These are phyloP conservation scores for Coreoperca whiteheadi DNA, from an alignment of 2,113 vertebrate genomes.

Conservation along the genomic window DNA sequence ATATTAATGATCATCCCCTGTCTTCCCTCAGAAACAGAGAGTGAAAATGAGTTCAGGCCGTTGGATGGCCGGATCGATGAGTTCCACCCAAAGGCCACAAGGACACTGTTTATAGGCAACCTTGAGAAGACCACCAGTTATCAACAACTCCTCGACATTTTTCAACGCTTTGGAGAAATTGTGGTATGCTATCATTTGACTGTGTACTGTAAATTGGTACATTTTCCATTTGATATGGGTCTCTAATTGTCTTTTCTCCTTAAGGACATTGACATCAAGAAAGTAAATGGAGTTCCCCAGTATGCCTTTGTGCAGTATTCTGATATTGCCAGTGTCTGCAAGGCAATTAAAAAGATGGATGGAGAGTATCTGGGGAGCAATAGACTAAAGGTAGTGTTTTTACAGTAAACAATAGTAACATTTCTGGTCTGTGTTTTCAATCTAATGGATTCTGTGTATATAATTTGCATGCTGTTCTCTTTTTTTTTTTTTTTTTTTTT, in stretches of 20 bases:
- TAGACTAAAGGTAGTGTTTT: constrained; percentile 91
- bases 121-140: constrained; percentile 98
- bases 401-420: not conserved
- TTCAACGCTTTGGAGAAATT: constrained; percentile 98
- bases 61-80: constrained; percentile 98
- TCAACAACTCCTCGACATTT: constrained; percentile 96
- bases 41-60: constrained; percentile 98
- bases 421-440: not conserved
- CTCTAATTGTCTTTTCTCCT: constrained; percentile 35
- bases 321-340: constrained; percentile 98
- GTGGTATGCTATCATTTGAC: constrained; percentile 87
- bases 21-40: constrained; percentile 91
- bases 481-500: no score
- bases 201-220: not conserved
- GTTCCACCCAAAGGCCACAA: constrained; percentile 98
- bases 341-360: constrained; percentile 99
- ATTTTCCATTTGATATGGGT: constrained; percentile 10
- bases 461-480: constrained; percentile 7
- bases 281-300: constrained; percentile 96
- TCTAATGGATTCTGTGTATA: not conserved
- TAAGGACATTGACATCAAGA: constrained; percentile 99
- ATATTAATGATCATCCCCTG: not conserved
- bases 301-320: constrained; percentile 98
- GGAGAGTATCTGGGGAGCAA: constrained; percentile 98
- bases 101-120: constrained; percentile 98